Conservation (phyloP, 1,140 invertebrate genomes). For the Drosophila prosaltans region DNA sequence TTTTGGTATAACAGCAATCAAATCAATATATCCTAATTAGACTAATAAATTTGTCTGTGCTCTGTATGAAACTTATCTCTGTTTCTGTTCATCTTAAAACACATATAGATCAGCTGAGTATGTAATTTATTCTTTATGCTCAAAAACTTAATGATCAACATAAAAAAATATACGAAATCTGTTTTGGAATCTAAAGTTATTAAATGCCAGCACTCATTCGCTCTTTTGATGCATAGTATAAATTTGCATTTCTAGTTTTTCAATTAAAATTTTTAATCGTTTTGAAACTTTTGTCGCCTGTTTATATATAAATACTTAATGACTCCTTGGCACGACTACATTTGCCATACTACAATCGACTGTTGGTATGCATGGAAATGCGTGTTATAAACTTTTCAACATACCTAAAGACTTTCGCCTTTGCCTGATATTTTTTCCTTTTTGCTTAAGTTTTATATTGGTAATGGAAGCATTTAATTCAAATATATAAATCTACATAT, state of each 20-base stretch:
- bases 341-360: slow-evolving; percentile 1
- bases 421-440: background rate
- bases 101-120: too few relatives aligned
- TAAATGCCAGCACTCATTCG: too few relatives aligned
- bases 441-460: slow-evolving; percentile 16
- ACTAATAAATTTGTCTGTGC: too few relatives aligned
- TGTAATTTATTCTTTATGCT: too few relatives aligned
- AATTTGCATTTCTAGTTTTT: background rate
- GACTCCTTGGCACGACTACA: slow-evolving; percentile 45
- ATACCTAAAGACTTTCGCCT: background rate
- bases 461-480: slow-evolving; percentile 34
- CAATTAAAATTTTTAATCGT: background rate
- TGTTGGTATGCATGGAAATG: background rate
- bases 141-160: too few relatives aligned
- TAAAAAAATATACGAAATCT: too few relatives aligned
- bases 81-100: too few relatives aligned
- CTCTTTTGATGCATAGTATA: too few relatives aligned
- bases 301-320: slow-evolving; percentile 33
- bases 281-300: slow-evolving; percentile 38
- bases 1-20: too few relatives aligned
- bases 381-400: slow-evolving; percentile 28
- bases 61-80: too few relatives aligned
- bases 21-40: too few relatives aligned
- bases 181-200: too few relatives aligned
- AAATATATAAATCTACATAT: slow-evolving; percentile 35